phyloP scores from a whole-genome alignment of 1,140 invertebrate species.

The Drosophila orosa region DNA sequence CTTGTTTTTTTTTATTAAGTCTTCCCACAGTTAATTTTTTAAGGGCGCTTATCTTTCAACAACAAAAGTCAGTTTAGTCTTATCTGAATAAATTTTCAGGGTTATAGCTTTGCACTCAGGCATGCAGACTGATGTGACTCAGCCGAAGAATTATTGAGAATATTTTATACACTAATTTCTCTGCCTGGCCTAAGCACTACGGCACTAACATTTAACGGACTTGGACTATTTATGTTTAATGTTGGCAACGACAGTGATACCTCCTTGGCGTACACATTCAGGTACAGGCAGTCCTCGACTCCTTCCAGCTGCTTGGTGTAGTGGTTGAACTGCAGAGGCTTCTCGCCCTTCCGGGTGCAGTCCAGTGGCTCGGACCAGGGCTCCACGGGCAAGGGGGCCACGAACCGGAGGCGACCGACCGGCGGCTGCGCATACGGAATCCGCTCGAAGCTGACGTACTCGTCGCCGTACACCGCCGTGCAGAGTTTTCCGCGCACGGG shows the following conservation, averaged over 20 bases:
- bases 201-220: no score
- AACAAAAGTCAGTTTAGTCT: background rate
- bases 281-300: slow-evolving; percentile 86
- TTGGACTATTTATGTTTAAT: no score
- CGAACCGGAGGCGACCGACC: slow-evolving; percentile 86
- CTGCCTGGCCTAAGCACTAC: no score
- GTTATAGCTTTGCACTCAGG: slow-evolving; percentile 1
- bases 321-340: slow-evolving; percentile 67
- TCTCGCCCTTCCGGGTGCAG: slow-evolving; percentile 51
- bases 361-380: slow-evolving; percentile 85
- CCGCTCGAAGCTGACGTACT: slow-evolving; percentile 84
- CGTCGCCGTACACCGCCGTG: slow-evolving; percentile 59
- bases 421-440: slow-evolving; percentile 89
- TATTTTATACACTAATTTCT: no score
- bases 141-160: background rate
- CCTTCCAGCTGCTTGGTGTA: slow-evolving; percentile 51
- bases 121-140: background rate
- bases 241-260: slow-evolving; percentile 63
- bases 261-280: slow-evolving; percentile 85
- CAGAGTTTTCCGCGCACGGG: slow-evolving; percentile 51
- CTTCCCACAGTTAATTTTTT: background rate
- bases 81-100: slow-evolving; percentile 5
- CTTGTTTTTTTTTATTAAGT: background rate
- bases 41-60: background rate
- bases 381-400: slow-evolving; percentile 85